These are phyloP conservation scores for Drosophila pseudoobscura DNA, from an alignment of 1,140 invertebrate species.

Conservation along the genomic window DNA sequence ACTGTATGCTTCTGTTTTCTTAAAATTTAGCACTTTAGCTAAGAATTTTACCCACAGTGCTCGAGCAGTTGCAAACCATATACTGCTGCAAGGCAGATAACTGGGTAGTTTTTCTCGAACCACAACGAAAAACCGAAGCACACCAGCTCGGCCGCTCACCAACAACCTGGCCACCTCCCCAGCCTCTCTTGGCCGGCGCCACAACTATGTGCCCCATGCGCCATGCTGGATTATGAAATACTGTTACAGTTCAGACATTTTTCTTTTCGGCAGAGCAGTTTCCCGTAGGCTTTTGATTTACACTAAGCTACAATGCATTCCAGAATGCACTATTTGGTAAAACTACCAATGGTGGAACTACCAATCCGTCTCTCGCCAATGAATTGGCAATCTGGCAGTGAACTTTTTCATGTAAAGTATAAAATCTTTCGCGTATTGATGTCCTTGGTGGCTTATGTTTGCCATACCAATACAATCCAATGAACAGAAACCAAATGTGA, in stretches of 20 bases:
- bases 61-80: slow-evolving; percentile 7
- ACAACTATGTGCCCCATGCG: slow-evolving; percentile 24
- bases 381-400: too few species aligned
- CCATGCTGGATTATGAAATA: slow-evolving; percentile 40
- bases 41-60: slow-evolving; percentile 16
- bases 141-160: slow-evolving; percentile 10
- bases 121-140: slow-evolving; percentile 6
- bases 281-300: neutral
- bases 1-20: neutral
- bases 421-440: too few species aligned
- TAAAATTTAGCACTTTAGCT: slow-evolving; percentile 6
- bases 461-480: neutral
- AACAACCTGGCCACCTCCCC: slow-evolving; percentile 7
- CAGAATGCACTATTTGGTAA: too few species aligned
- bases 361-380: too few species aligned
- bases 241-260: slow-evolving; percentile 42
- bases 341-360: too few species aligned
- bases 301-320: too few species aligned
- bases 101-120: slow-evolving; percentile 29
- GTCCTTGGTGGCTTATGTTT: slow-evolving; percentile 28
- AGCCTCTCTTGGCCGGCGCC: slow-evolving; percentile 5
- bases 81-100: slow-evolving; percentile 23
- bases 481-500: too few species aligned
- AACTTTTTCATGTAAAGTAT: neutral
- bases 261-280: neutral